Evolutionary conservation across 1,140 invertebrate species (phyloP).

Genomic region (Eupeodes corollae): DNA sequence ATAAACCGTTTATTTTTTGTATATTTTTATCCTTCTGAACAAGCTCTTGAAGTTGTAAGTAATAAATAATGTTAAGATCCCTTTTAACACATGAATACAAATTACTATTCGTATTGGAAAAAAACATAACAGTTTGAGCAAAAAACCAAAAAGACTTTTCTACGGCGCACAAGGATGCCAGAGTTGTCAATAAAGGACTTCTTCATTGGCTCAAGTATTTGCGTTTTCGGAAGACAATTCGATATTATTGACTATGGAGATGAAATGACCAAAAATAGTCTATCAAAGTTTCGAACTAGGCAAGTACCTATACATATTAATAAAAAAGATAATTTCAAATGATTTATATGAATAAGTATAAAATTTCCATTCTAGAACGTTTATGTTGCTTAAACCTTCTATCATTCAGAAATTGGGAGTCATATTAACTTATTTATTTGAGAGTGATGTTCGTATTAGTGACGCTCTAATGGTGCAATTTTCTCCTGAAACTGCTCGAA

Average conservation of each 20-base stretch:
- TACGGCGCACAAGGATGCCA: constrained; percentile 59
- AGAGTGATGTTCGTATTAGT: constrained; percentile 56
- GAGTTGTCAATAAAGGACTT: constrained; percentile 56
- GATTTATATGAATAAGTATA: too few relatives aligned
- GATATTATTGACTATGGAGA: constrained; percentile 70
- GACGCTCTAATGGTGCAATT: constrained; percentile 61
- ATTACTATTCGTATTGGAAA: not conserved
- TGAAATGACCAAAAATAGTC: constrained; percentile 46
- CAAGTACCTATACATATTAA: constrained; percentile 27
- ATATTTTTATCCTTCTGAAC: constrained; percentile 61
- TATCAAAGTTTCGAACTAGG: constrained; percentile 49
- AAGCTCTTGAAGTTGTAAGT: constrained; percentile 62
- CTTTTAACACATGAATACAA: not conserved
- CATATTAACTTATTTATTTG: constrained; percentile 54
- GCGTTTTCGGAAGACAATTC: constrained; percentile 64
- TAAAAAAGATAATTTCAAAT: not conserved
- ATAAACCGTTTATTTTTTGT: constrained; percentile 60
- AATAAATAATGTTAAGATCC: not conserved
- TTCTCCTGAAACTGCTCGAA: constrained; percentile 35
- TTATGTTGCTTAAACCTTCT: constrained; percentile 63
- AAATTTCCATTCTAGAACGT: constrained; percentile 48
- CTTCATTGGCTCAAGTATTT: constrained; percentile 63
- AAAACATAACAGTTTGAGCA: constrained; percentile 57
- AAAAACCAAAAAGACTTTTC: constrained; percentile 59
- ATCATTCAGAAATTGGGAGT: constrained; percentile 58